phyloP scores from a whole-genome alignment of 2,888 invertebrate species.

The Physocephala rufipes region DNA sequence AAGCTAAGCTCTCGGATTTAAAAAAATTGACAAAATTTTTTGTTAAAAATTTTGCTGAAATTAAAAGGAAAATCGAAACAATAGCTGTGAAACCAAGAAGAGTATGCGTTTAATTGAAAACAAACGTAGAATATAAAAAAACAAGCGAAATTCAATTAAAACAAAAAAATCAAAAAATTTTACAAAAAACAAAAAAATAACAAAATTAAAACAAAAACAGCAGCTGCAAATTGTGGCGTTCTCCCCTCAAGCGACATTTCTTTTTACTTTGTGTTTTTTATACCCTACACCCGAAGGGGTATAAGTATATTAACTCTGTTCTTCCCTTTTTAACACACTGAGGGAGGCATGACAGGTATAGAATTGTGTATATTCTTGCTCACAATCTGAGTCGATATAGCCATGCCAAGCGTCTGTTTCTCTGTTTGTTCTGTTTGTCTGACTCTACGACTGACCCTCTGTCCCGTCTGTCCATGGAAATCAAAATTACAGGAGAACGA shows the following conservation, averaged over 20 bases:
- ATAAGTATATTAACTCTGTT: neutral
- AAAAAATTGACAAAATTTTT: neutral
- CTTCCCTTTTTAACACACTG: neutral
- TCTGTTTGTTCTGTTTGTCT: too few relatives aligned
- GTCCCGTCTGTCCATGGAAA: too few relatives aligned
- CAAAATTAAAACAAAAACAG: too few relatives aligned
- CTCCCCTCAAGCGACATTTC: neutral
- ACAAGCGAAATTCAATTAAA: conserved; percentile 5
- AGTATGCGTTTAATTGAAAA: neutral
- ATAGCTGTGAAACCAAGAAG: neutral
- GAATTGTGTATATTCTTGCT: too few relatives aligned
- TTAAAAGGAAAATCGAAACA: neutral
- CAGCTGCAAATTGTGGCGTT: conserved; percentile 23
- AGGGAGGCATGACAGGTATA: too few relatives aligned
- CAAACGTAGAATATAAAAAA: neutral
- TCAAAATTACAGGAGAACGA: too few relatives aligned
- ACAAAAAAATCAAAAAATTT: neutral
- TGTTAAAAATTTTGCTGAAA: neutral
- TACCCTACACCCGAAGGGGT: neutral
- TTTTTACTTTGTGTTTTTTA: neutral
- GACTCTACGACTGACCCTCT: too few relatives aligned
- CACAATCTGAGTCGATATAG: too few relatives aligned
- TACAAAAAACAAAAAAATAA: neutral
- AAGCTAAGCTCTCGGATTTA: neutral
- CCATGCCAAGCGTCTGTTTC: too few relatives aligned